These are phyloP conservation scores for Phytoseiulus persimilis DNA, from an alignment of 2,888 invertebrate species.

Conservation along the genomic window DNA sequence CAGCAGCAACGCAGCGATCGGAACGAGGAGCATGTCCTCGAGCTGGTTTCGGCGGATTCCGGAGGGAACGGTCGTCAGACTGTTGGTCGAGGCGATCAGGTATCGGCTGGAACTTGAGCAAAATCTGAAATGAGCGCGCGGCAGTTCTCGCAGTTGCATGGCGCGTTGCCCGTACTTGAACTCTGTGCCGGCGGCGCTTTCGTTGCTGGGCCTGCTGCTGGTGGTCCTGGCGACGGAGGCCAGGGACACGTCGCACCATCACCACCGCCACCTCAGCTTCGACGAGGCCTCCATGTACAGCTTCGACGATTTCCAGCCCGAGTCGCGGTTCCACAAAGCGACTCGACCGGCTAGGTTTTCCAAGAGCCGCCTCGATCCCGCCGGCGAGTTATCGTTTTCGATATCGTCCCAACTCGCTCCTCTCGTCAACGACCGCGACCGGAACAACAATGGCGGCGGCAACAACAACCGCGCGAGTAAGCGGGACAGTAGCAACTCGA, in stretches of 20 bases:
- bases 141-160: background rate
- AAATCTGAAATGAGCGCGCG: background rate
- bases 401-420: background rate
- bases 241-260: background rate
- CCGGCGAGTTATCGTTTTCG: background rate
- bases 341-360: background rate
- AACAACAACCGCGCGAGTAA: background rate
- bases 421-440: background rate
- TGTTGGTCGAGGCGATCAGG: background rate
- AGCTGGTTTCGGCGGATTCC: background rate
- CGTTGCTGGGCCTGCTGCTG: background rate
- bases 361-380: background rate
- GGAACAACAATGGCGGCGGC: background rate
- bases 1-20: background rate
- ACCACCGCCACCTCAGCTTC: background rate
- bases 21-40: background rate
- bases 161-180: conserved; percentile 5
- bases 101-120: background rate
- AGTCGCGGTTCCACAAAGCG: background rate
- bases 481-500: conserved; percentile 5
- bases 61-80: background rate
- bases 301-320: background rate
- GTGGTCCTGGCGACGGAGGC: background rate
- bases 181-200: background rate
- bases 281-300: background rate